phyloP scores from a whole-genome alignment of 2,797 vertebrate species.

The Tragelaphus eurycerus region DNA sequence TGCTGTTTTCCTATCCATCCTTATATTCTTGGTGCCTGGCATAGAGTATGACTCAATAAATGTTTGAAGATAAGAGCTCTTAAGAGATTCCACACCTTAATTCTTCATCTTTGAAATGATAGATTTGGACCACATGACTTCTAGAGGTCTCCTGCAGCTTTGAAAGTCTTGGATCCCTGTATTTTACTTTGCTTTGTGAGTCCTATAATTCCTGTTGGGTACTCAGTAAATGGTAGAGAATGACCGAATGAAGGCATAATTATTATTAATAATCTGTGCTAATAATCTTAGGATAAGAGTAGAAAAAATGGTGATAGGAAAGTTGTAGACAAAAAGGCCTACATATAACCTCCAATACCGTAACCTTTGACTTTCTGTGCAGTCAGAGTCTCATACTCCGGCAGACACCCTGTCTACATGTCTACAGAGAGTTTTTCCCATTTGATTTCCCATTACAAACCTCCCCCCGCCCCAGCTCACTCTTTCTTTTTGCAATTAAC shows the following conservation, averaged over 20 bases:
- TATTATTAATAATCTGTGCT: conserved; percentile 31
- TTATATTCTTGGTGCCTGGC: background rate
- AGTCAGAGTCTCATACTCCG: background rate
- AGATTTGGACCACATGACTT: conserved; percentile 33
- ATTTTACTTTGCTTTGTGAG: conserved; percentile 39
- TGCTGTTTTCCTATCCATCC: background rate
- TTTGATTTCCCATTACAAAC: background rate
- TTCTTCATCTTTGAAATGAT: conserved; percentile 46
- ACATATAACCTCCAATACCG: background rate
- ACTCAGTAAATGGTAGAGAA: background rate
- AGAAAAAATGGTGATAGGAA: background rate
- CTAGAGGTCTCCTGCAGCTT: conserved; percentile 14
- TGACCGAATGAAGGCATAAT: background rate
- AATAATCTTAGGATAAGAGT: background rate
- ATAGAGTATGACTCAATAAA: conserved; percentile 32
- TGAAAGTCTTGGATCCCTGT: background rate
- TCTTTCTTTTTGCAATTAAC: background rate
- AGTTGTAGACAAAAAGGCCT: conserved; percentile 15
- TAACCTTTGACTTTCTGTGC: conserved; percentile 9
- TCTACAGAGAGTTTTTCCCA: background rate
- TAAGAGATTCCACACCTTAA: background rate
- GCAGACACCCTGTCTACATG: background rate
- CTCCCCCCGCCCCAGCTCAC: background rate
- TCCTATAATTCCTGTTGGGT: background rate
- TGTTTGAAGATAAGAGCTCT: conserved; percentile 23